Conservation (phyloP, 2,888 invertebrate species). For the Colletes collaris region DNA sequence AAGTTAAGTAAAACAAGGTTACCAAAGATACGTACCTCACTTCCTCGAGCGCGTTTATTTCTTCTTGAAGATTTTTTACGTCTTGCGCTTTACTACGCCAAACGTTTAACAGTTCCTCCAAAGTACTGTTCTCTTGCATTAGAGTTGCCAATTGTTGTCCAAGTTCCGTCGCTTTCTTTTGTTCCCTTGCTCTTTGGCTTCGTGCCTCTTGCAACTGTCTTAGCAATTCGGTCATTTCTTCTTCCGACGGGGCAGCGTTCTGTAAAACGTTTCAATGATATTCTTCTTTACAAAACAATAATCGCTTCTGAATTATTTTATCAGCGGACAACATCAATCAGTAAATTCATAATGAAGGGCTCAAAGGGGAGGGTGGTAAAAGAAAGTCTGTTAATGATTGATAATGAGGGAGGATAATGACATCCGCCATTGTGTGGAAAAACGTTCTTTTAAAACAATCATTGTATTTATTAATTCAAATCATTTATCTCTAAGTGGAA, state of each 20-base stretch:
- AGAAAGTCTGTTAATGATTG: too few species aligned
- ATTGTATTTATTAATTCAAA: too few species aligned
- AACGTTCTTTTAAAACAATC: too few species aligned
- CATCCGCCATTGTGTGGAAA: too few species aligned
- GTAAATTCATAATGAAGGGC: too few species aligned
- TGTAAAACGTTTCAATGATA: conserved; percentile 34
- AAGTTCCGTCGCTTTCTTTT: conserved; percentile 89
- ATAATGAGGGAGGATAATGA: too few species aligned
- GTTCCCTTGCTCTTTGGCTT: conserved; percentile 88
- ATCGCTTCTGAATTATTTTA: too few species aligned
- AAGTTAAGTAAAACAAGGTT: not conserved
- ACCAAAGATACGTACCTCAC: conserved; percentile 85
- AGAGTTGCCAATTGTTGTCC: conserved; percentile 90
- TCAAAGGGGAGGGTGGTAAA: too few species aligned
- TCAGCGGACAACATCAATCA: too few species aligned
- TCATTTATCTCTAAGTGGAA: too few species aligned
- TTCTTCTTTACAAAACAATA: not conserved
- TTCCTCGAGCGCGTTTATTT: conserved; percentile 92
- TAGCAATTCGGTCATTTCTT: conserved; percentile 85
- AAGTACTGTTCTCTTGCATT: conserved; percentile 88
- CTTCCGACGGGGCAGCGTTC: conserved; percentile 76
- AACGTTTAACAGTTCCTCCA: conserved; percentile 88
- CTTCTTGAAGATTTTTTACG: conserved; percentile 92
- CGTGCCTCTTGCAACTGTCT: conserved; percentile 89
- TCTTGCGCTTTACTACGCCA: conserved; percentile 89